These are phyloP conservation scores for Drosophila virilis DNA, from an alignment of 1,140 invertebrate species.

Conservation along the genomic window DNA sequence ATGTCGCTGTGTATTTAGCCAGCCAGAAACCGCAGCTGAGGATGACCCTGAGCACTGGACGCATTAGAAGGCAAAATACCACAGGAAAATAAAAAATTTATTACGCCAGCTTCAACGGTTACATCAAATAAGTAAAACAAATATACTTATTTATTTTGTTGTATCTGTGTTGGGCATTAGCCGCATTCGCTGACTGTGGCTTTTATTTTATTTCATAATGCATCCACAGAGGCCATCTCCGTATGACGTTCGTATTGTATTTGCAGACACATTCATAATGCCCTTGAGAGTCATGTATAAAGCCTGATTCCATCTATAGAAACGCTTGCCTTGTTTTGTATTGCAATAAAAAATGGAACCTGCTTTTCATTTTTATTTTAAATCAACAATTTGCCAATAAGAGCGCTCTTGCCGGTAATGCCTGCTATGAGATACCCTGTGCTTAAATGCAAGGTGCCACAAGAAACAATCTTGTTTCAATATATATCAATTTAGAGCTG, in stretches of 20 bases:
- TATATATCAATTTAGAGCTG: too few relatives aligned
- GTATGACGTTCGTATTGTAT: background rate
- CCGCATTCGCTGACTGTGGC: background rate
- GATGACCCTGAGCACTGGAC: slow-evolving; percentile 9
- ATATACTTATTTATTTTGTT: slow-evolving; percentile 14
- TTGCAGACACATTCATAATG: background rate
- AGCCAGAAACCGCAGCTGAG: slow-evolving; percentile 9
- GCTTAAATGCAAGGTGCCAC: too few relatives aligned
- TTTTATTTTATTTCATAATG: slow-evolving; percentile 36
- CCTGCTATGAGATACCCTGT: too few relatives aligned
- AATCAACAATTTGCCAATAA: background rate
- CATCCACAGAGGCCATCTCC: background rate
- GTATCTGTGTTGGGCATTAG: background rate
- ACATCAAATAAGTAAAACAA: slow-evolving; percentile 15
- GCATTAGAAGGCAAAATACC: slow-evolving; percentile 9
- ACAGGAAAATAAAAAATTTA: slow-evolving; percentile 30
- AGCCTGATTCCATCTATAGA: background rate
- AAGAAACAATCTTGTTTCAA: too few relatives aligned
- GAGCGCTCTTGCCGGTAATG: too few relatives aligned
- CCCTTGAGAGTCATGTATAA: background rate
- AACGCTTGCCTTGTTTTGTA: background rate
- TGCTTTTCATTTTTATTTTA: background rate
- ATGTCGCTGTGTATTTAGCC: slow-evolving; percentile 38
- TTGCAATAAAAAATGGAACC: background rate
- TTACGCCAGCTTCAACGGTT: slow-evolving; percentile 5